A percentile compares a stretch with the other conserved stretches of the same genome.
These are phyloP conservation scores for Zaprionus lachaisei DNA, from an alignment of 1,140 invertebrate species.

Conservation along the genomic window DNA sequence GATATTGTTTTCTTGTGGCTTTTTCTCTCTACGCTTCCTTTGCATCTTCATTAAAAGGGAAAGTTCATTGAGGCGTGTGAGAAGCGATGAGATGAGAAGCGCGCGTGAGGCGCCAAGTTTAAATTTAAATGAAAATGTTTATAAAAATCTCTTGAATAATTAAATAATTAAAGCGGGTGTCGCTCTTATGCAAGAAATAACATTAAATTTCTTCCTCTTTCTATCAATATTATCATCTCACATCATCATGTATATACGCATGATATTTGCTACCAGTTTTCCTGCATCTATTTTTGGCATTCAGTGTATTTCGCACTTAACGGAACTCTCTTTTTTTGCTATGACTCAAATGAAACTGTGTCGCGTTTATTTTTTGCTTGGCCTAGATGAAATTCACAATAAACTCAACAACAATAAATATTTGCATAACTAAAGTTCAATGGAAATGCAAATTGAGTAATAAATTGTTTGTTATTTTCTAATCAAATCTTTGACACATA, in stretches of 20 bases:
- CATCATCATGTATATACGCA: neutral
- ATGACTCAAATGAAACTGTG: conserved; percentile 53
- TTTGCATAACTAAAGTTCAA: conserved; percentile 73
- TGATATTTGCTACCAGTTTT: neutral
- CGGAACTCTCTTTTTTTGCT: conserved; percentile 60
- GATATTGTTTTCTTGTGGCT: conserved; percentile 46
- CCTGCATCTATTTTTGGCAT: conserved; percentile 30
- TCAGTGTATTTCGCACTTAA: conserved; percentile 17
- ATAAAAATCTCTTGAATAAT: conserved; percentile 76
- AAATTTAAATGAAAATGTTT: conserved; percentile 70
- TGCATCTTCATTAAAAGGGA: conserved; percentile 81
- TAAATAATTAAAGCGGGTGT: conserved; percentile 57
- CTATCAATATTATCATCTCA: neutral
- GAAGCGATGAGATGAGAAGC: too few relatives aligned
- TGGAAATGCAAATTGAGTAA: conserved; percentile 71
- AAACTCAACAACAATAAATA: conserved; percentile 60
- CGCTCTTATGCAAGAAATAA: conserved; percentile 63
- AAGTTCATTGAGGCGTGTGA: conserved; percentile 71
- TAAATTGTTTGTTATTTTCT: conserved; percentile 48
- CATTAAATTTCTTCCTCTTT: conserved; percentile 7
- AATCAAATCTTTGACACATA: conserved; percentile 62
- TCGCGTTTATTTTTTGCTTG: conserved; percentile 33
- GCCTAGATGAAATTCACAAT: conserved; percentile 40
- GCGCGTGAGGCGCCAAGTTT: conserved; percentile 32
- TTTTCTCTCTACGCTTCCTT: conserved; percentile 66